Conservation (phyloP, 2,888 invertebrate species). For the Oligia latruncula region DNA sequence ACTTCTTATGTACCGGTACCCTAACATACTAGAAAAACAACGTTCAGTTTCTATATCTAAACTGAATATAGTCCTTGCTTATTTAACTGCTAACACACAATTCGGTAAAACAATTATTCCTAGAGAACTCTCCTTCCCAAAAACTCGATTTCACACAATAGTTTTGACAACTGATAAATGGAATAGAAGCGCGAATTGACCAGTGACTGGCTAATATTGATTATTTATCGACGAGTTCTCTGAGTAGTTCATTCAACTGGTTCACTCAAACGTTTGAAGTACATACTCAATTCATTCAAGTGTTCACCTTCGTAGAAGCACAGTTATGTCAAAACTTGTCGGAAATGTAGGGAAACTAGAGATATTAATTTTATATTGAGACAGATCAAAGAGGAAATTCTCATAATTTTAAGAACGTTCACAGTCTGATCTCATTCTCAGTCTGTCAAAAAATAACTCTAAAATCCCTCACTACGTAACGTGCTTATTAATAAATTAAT, state of each 20-base stretch:
- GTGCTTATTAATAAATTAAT: too few species aligned
- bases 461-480: too few species aligned
- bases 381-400: too few species aligned
- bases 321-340: too few species aligned
- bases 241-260: not conserved
- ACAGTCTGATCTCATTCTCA: too few species aligned
- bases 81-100: not conserved
- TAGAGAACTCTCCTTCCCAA: not conserved
- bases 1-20: too few species aligned
- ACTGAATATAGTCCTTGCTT: not conserved
- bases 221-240: conserved; percentile 7
- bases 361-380: too few species aligned
- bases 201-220: conserved; percentile 29
- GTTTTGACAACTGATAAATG: not conserved
- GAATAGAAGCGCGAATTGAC: not conserved
- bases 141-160: not conserved
- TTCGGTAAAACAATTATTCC: not conserved
- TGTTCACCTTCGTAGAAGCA: conserved; percentile 14
- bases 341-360: too few species aligned
- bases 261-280: conserved; percentile 20
- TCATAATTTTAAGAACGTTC: too few species aligned
- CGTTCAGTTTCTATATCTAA: not conserved
- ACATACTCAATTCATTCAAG: conserved; percentile 25
- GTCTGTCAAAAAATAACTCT: too few species aligned
- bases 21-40: not conserved